Evolutionary conservation across 2,113 vertebrate species (phyloP), one percentile per base, ranked within the genome.

Genomic region (Piaya cayana): DNA sequence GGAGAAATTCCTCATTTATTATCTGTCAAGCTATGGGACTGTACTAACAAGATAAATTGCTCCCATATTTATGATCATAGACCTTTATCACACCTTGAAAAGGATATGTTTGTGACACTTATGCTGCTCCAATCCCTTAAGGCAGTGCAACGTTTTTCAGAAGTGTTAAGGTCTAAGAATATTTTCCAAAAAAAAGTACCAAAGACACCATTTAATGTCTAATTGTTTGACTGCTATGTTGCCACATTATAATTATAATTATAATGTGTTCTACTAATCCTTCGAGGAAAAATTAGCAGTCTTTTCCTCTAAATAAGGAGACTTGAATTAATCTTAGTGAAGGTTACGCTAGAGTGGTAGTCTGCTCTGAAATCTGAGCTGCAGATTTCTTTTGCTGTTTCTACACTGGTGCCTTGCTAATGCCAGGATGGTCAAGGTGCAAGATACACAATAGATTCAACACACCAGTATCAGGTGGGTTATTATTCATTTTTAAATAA

Each of bases 221-320:
- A 88, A 80, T 88, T 86, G 45, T 88, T 95, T 81, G 78, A 95
- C 93, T 94, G 84, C 91, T 95, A 81, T 16, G 74, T 90, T 95
- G 82, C 95, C 95, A 96, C 97, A 97, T 96, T 97, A 79, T 90
- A 93, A 84, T 96, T 97, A 79, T 90, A 93, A 84, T 71, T 90
- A 72, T 97, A 96, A 90, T 84, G 80, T 91, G 45, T 91, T 94
- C 93, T 96, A 87, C 96, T 96, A 97, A 97, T 95, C 72, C 77
- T 92, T 53, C 91, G 68, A 91, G 87, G 92, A 86, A 88, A 76
- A 90, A 63, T 34, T n/a, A 84, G n/a, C 16, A 4, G 50, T 60
- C 34, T 74, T 93, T 79, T 97, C 84, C 78, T 91, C 49, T 89
- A 65, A 79, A 85, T 39, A 94, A 64, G 20, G 29, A 82, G 53